phyloP scores from a whole-genome alignment of 2,797 vertebrate species.

The Buceros bicornis region DNA sequence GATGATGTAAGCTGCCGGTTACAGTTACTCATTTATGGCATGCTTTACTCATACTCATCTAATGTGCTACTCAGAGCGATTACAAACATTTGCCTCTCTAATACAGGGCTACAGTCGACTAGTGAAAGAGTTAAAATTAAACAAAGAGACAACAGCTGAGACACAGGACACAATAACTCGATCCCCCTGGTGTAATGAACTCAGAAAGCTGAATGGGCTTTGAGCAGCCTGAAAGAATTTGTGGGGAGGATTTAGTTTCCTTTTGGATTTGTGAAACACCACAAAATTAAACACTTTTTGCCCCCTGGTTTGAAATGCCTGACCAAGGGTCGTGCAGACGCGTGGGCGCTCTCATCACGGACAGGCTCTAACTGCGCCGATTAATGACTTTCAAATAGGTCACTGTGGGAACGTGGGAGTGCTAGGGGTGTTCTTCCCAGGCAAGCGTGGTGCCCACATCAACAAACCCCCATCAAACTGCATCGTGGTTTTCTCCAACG shows the following conservation, averaged over 20 bases:
- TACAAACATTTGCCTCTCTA: not conserved
- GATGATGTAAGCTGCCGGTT: not conserved
- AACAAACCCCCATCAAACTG: not conserved
- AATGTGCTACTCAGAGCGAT: not conserved
- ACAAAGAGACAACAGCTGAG: not conserved
- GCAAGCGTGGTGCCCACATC: not conserved
- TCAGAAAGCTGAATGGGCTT: too few relatives aligned
- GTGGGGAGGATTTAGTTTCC: not conserved
- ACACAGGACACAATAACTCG: not conserved
- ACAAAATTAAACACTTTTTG: not conserved
- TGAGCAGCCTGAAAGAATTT: not conserved
- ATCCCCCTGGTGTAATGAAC: too few relatives aligned
- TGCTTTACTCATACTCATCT: not conserved
- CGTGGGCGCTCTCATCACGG: not conserved
- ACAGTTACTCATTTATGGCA: not conserved
- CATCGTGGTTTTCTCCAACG: not conserved
- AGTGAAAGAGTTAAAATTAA: not conserved
- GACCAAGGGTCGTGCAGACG: not conserved
- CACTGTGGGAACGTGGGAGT: not conserved
- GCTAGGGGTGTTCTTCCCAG: constrained; percentile 13
- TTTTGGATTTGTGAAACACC: not conserved
- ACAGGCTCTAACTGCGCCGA: not conserved
- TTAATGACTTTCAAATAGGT: constrained; percentile 2
- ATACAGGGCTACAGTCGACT: not conserved
- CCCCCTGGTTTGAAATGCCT: not conserved